Base-by-base conservation (phyloP, 30 jellyfish, hydroid and myxozoan species). In the Mastigias papua region DNA sequence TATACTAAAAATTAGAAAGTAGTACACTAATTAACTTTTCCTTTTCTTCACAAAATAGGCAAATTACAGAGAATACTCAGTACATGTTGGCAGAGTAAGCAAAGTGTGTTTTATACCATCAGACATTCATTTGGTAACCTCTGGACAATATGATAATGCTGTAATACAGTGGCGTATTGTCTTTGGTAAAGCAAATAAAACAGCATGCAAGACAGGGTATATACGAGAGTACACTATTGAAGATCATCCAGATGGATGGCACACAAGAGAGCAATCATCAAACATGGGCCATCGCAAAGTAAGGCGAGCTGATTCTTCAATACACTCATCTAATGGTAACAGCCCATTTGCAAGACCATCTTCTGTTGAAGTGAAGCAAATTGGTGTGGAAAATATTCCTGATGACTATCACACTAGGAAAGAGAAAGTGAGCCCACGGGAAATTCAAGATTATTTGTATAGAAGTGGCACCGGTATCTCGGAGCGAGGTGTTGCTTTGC, bases 81-180 rank as follows among this genome's bases (percentile, higher is more conserved):
- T 77, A 13, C 94, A 85, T 32, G 94, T 85, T 37, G 85, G 88
- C 28, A 20, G 51, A 0, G 87, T 85, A 33, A 73, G 27, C 37
- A 42, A 60, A 27, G 78, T 85, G 13, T 61, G 83, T 20, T 85
- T 85, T 32, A 68, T 85, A 60, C 82, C 94, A 16, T 46, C 94
- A 17, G 76, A 73, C 15, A 19, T 66, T 22, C 82, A 73, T 48
- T 15, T 85, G 35, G 82, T 85, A 15, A 85, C 83, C 37, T 64
- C 88, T 22, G 94, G 94, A 11, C 80, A 75, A 32, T 77, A 22
- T 71, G 88, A 85, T 42, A 85, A 85, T 61, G 86, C 94, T 27
- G 83, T 85, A 20, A 58, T 85, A 73, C 94, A 85, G 46, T 85
- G 94, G 94, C 74, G 83, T 25, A 85, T 85, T 9, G 87, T 65